A percentile compares a stretch with the other conserved stretches of the same genome.
Evolutionary conservation across 2,797 vertebrate genomes (phyloP).

Genomic region (Melanotaenia maccullochi): DNA sequence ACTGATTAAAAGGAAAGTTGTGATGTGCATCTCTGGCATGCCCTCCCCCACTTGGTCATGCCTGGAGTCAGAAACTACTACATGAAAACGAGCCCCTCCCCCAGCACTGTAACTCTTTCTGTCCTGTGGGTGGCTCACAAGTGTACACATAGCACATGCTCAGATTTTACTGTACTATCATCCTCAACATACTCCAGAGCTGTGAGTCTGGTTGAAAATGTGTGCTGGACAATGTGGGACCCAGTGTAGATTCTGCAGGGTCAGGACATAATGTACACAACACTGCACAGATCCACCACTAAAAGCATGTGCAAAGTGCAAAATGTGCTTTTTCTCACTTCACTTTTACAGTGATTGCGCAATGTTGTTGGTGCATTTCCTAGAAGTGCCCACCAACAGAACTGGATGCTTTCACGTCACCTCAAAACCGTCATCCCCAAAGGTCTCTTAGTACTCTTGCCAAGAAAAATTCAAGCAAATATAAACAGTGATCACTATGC

Average conservation of each 20-base stretch:
- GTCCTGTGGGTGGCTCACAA: constrained; percentile 39
- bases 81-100: constrained; percentile 56
- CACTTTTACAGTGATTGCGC: background rate
- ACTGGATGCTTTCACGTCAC: constrained; percentile 22
- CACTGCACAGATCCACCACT: constrained; percentile 3
- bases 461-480: constrained; percentile 43
- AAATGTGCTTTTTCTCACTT: background rate
- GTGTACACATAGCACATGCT: constrained; percentile 37
- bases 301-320: background rate
- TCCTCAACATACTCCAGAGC: constrained; percentile 16
- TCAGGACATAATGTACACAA: background rate
- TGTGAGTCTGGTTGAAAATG: constrained; percentile 12
- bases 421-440: constrained; percentile 5
- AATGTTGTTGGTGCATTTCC: constrained; percentile 28
- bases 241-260: constrained; percentile 1
- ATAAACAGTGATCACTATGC: constrained; percentile 37
- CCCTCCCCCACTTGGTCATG: constrained; percentile 45
- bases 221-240: background rate
- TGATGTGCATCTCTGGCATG: constrained; percentile 55
- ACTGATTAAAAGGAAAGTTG: constrained; percentile 69
- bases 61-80: constrained; percentile 61
- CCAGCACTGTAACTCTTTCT: constrained; percentile 39
- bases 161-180: constrained; percentile 29
- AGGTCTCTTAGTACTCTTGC: constrained; percentile 19
- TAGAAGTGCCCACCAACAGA: constrained; percentile 21